Evolutionary conservation across 2,797 vertebrate genomes (phyloP), one percentile per base, ranked within the genome.

Genomic region (Alcedo quadribrachys): DNA sequence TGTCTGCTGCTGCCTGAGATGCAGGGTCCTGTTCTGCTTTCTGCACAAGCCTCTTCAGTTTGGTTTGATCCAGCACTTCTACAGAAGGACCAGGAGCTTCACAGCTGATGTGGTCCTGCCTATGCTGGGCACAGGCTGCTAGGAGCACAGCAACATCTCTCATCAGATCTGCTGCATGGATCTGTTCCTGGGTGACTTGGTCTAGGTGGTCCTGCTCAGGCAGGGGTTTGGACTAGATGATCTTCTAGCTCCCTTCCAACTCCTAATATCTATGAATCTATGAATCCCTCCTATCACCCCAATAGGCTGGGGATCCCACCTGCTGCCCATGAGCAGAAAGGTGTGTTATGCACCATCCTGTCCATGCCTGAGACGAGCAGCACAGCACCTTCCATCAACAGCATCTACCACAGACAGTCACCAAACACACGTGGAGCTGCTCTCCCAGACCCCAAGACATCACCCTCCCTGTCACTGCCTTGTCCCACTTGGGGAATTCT

Each of bases 321-420:
- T 9, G 28, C 67, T 48, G 43, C 66, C 65, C 2, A 0, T 18
- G 73, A 58, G 42, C 75, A 42, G n/a, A 27, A 48, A 25, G 18
- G 11, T 8, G 2, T 2, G 1, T 53, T 57, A 48, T 9, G 30
- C 57, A 42, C 8, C 10, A 4, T 11, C 1, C 2, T 15, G 62
- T 48, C 85, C 0, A 0, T 3, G 21, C 8, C 51, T 45, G 40
- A 40, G 27, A 65, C 35, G 13, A 55, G 35, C 5, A 2, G 7
- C 35, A n/a, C 2, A 1, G 32, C 42, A 27, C 62, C 27, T 79
- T 74, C 51, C 16, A 28, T 28, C 54, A 27, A 11, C 25, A 81
- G 63, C 27, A 37, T 5, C 16, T 21, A 12, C 7, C 20, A 3
- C 0, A 2, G 9, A 43, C 11, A n/a, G 71, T 14, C 32, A 22